These are phyloP conservation scores for Steatocranus sp. DNA, from an alignment of 2,797 vertebrate species.

Conservation along the genomic window DNA sequence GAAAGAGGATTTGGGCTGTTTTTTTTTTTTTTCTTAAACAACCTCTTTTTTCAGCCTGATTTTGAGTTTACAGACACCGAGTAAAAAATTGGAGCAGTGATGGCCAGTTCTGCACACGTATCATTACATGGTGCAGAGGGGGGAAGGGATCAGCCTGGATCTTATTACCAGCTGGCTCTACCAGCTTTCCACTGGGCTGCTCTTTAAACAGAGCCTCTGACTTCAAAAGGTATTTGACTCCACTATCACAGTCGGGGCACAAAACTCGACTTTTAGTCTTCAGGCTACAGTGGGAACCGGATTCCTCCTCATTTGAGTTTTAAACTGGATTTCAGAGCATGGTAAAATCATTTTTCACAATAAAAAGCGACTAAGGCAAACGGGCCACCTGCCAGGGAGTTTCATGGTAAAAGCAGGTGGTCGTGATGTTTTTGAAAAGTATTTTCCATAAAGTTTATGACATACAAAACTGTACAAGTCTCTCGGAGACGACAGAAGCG, in stretches of 20 bases:
- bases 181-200: slow-evolving; percentile 58
- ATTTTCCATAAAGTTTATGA: slow-evolving; percentile 15
- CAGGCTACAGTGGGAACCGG: background rate
- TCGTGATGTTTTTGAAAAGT: background rate
- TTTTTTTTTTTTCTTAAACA: background rate
- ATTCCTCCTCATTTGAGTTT: background rate
- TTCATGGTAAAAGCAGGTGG: background rate
- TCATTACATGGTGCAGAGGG: slow-evolving; percentile 47
- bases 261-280: slow-evolving; percentile 14
- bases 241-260: background rate
- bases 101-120: slow-evolving; percentile 38
- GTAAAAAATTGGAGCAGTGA: slow-evolving; percentile 12
- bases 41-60: background rate
- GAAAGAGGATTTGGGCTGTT: background rate
- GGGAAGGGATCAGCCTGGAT: slow-evolving; percentile 48
- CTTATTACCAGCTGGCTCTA: slow-evolving; percentile 61
- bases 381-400: background rate
- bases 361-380: background rate
- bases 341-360: background rate
- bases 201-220: slow-evolving; percentile 30
- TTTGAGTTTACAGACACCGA: background rate
- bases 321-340: background rate
- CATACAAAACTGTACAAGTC: background rate
- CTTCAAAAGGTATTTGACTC: slow-evolving; percentile 44
- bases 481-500: background rate